Evolutionary conservation across 1,140 invertebrate genomes (phyloP), one percentile per base, ranked within the genome.

Genomic region (Gryon sp.): DNA sequence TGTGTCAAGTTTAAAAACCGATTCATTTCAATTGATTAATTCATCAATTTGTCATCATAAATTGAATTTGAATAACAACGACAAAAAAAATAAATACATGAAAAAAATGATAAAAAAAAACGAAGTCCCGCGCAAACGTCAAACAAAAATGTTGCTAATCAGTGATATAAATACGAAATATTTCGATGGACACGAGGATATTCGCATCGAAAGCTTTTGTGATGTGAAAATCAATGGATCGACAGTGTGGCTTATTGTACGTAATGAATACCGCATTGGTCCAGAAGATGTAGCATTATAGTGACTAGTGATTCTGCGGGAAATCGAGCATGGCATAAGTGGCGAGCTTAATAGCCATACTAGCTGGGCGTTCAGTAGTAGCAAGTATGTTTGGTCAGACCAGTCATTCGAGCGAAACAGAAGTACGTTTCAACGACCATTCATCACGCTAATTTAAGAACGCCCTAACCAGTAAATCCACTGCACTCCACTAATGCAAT

Each of bases 271-370:
- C 48, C 26, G 40, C 57, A 62, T 48, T 57, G 15, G 52, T 41
- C 26, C 45, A 52, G 60, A 65, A 65, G 60, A 65, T 65, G 43
- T 66, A 65, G 34, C 40, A 46, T 59, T 65, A 43, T 50, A 19
- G 45, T 14, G 52, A 66, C 41, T 36, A 46, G 53, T 68, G 43
- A 63, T 69, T 52, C 62, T 62, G 55, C 36, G 19, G 36, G 62
- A 76, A 75, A 75, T 68, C 62, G 62, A 75, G 72, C 55, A 36
- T 40, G 11, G 20, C 48, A 26, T 62, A 75, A 68, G 62, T 68
- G 72, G 40, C 45, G 53, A 12, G 38, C 7, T 68, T 68, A 68
- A 75, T 68, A 68, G 72, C 63, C 32, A 16, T 32, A 34, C 52
- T 20, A n/a, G n/a, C n/a, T n/a, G n/a, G 16, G 8, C 18, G 28